Conservation (phyloP, 1,140 invertebrate genomes). For the Halotydeus destructor region DNA sequence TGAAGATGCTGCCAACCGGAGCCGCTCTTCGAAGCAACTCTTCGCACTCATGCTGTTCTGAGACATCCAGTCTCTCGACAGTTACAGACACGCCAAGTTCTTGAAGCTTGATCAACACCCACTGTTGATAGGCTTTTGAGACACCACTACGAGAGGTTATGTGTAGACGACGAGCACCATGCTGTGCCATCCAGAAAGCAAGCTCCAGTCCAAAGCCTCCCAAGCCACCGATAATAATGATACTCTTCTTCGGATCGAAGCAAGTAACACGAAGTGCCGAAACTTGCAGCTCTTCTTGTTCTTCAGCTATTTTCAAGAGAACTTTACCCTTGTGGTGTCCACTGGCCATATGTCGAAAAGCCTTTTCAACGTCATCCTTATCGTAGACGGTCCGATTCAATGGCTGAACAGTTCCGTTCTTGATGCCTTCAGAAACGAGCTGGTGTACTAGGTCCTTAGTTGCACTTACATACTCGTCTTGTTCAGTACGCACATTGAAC, state of each 20-base stretch:
- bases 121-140: constrained; percentile 25
- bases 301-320: constrained; percentile 27
- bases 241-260: constrained; percentile 65
- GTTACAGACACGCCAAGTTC: neutral
- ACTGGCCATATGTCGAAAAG: constrained; percentile 79
- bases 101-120: neutral
- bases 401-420: constrained; percentile 58
- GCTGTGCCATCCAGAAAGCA: constrained; percentile 59
- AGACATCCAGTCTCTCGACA: constrained; percentile 22
- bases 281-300: constrained; percentile 23
- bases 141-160: constrained; percentile 63
- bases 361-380: constrained; percentile 68
- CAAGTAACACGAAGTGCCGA: constrained; percentile 38
- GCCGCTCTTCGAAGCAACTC: constrained; percentile 27
- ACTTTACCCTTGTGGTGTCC: constrained; percentile 95
- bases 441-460: constrained; percentile 19
- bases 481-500: constrained; percentile 31
- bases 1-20: constrained; percentile 81
- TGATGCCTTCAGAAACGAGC: constrained; percentile 57
- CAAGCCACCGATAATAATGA: constrained; percentile 64
- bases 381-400: constrained; percentile 56
- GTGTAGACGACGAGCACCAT: constrained; percentile 60
- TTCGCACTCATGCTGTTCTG: constrained; percentile 35
- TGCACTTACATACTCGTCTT: constrained; percentile 2
- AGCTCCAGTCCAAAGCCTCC: constrained; percentile 88